Evolutionary conservation across 2,113 vertebrate species (phyloP), one percentile per base, ranked within the genome.

Genomic region (Callipepla californica): DNA sequence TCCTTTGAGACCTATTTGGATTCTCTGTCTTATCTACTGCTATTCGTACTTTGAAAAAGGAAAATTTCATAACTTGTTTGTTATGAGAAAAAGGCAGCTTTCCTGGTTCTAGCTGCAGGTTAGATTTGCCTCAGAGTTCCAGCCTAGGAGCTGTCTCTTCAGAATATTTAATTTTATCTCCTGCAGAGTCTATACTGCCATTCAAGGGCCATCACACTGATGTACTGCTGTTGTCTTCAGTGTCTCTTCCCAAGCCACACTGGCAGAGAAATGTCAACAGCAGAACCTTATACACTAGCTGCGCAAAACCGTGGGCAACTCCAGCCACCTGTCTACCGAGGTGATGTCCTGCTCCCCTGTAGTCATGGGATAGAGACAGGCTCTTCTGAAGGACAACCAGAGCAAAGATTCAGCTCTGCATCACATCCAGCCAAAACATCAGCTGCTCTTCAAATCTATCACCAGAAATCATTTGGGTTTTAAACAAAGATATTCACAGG

Each of bases 271-370:
- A 1, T 47, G 57, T 7, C 9, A n/a, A 55, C 13, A 47, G 67
- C 34, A 83, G 51, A 79, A 25, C 32, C 28, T 75, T n/a, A 13
- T 23, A 22, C 32, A 44, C 14, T 16, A 57, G 25, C 21, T 7
- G 1, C 32, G 17, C 12, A 34, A 34, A 59, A 42, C 22, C 1
- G 1, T 7, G 36, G 26, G 57, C 22, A 36, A 48, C 45, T 67
- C 44, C 1, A 2, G 34, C 78, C 58, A 65, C 32, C 34, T 19
- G 2, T 7, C 36, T 21, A 34, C 14, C 30, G 14, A 11, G 57
- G 20, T 16, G 26, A 8, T 22, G 34, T 16, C 32, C 36, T 0
- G 0, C 32, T 6, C 4, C 17, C 20, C 9, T 18, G 7, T 18
- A 42, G 48, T 65, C 1, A 63, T 51, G 32, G 42, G 10, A 14